Conservation (phyloP, 2,797 vertebrate genomes). For the Ctenopoma kingsleyae region DNA sequence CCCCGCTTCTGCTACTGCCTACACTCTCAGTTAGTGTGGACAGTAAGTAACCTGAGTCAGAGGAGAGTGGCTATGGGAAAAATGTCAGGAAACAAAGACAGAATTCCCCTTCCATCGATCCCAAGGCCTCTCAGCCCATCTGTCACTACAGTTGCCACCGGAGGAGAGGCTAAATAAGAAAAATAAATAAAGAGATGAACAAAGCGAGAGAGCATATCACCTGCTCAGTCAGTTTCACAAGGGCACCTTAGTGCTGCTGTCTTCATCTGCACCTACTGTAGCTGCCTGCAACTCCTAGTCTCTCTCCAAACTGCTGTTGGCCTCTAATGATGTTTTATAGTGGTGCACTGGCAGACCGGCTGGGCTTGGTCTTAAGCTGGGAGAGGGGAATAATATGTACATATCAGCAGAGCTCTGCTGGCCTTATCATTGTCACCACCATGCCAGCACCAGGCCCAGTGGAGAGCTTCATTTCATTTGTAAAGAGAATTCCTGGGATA, state of each 20-base stretch:
- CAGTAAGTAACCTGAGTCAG: slow-evolving; percentile 84
- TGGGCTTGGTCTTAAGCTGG: slow-evolving; percentile 58
- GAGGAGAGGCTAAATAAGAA: slow-evolving; percentile 66
- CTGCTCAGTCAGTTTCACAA: slow-evolving; percentile 68
- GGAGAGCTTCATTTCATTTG: slow-evolving; percentile 78
- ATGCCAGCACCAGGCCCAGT: slow-evolving; percentile 54
- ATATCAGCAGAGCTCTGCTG: slow-evolving; percentile 69
- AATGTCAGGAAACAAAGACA: slow-evolving; percentile 84
- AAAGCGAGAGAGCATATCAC: slow-evolving; percentile 52
- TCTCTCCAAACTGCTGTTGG: slow-evolving; percentile 56
- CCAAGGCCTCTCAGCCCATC: slow-evolving; percentile 67
- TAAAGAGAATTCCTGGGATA: slow-evolving; percentile 79
- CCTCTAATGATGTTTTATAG: slow-evolving; percentile 83
- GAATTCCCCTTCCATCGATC: slow-evolving; percentile 77
- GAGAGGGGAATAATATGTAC: slow-evolving; percentile 64
- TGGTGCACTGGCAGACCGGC: slow-evolving; percentile 63
- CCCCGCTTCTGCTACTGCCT: slow-evolving; percentile 47
- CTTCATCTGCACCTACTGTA: slow-evolving; percentile 61
- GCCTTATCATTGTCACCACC: slow-evolving; percentile 74
- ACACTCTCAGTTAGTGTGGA: slow-evolving; percentile 65
- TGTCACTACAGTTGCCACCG: slow-evolving; percentile 72
- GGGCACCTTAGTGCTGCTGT: slow-evolving; percentile 73
- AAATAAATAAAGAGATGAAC: slow-evolving; percentile 74
- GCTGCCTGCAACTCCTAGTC: slow-evolving; percentile 54
- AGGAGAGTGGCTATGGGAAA: slow-evolving; percentile 82